Conservation (phyloP, 2,113 vertebrate genomes). For the Phyllostomus hastatus region DNA sequence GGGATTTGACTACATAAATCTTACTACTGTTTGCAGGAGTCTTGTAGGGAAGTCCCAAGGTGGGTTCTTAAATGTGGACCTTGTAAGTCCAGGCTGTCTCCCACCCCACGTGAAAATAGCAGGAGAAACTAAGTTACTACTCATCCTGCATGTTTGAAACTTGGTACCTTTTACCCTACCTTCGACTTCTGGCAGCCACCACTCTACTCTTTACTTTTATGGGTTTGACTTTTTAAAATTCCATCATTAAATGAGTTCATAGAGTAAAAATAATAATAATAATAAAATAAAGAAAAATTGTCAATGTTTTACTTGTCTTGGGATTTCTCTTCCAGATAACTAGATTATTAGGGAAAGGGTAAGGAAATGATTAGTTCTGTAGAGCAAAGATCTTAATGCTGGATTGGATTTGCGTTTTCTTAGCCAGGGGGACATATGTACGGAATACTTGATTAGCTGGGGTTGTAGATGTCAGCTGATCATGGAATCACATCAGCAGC, state of each 20-base stretch:
- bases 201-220: too few species aligned
- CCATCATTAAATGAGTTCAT: too few species aligned
- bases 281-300: not conserved
- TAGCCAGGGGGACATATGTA: not conserved
- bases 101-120: not conserved
- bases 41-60: not conserved
- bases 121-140: not conserved
- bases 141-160: too few species aligned
- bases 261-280: too few species aligned
- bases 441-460: not conserved
- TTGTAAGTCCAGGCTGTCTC: not conserved
- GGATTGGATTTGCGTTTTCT: not conserved
- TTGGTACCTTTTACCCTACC: too few species aligned
- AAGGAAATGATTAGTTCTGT: not conserved
- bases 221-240: too few species aligned
- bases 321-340: not conserved
- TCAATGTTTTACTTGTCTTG: not conserved
- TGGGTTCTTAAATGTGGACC: not conserved
- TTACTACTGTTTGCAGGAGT: conserved; percentile 8
- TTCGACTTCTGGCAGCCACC: too few species aligned
- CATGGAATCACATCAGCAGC: not conserved
- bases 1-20: conserved; percentile 5
- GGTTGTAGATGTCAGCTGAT: not conserved
- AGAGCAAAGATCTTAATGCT: not conserved
- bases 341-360: conserved; percentile 7